Conservation (phyloP, 2,888 invertebrate genomes). For the Exocentrus adspersus region DNA sequence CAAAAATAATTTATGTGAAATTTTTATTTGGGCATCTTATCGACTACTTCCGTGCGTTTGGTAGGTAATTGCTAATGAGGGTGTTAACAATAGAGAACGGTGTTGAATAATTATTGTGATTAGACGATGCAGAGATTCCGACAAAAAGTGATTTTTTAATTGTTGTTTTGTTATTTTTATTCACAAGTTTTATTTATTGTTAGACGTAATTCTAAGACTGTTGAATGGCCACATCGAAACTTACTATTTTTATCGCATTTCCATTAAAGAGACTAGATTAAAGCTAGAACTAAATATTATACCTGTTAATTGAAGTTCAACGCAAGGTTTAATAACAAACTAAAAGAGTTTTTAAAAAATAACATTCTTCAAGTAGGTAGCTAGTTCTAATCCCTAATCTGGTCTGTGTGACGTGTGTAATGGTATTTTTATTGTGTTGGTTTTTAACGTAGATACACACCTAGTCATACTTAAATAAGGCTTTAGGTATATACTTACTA, state of each 20-base stretch:
- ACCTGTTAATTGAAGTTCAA: too few species aligned
- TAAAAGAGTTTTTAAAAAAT: too few species aligned
- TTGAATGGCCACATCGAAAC: conserved; percentile 43
- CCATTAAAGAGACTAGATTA: neutral
- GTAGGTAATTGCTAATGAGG: neutral
- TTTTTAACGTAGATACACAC: conserved; percentile 6
- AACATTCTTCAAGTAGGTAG: too few species aligned
- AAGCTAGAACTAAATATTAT: too few species aligned
- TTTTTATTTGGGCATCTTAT: too few species aligned
- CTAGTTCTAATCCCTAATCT: too few species aligned
- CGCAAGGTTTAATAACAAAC: too few species aligned
- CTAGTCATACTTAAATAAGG: conserved; percentile 18
- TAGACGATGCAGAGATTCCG: conserved; percentile 38
- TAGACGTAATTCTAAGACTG: conserved; percentile 41
- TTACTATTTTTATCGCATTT: neutral
- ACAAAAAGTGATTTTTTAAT: conserved; percentile 37
- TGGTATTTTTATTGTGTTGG: conserved; percentile 14
- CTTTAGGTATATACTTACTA: conserved; percentile 20
- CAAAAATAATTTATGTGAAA: too few species aligned
- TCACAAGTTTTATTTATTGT: conserved; percentile 37
- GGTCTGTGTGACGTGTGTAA: neutral
- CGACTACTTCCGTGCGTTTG: too few species aligned
- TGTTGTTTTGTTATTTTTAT: conserved; percentile 38
- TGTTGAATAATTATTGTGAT: conserved; percentile 28
- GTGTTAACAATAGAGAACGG: neutral